Evolutionary conservation across 1,140 invertebrate genomes (phyloP).

Genomic region (Heliconius eleuchia): DNA sequence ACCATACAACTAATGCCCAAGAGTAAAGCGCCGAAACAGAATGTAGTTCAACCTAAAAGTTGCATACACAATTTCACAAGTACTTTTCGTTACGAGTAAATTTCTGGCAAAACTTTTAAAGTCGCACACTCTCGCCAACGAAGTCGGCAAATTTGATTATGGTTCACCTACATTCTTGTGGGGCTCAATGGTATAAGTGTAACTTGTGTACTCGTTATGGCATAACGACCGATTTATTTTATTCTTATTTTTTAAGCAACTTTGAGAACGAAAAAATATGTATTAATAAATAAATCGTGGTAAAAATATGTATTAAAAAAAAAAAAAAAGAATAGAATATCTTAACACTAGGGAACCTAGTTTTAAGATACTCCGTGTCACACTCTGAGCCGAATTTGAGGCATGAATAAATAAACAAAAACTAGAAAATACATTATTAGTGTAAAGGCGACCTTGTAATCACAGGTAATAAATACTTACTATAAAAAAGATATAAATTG

Average conservation of each 20-base stretch:
- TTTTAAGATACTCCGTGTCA: background rate
- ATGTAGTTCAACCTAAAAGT: constrained; percentile 23
- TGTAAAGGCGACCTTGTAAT: no score
- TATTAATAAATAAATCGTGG: no score
- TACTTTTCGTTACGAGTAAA: constrained; percentile 25
- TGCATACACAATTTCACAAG: constrained; percentile 23
- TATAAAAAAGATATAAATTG: no score
- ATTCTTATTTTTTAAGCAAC: no score
- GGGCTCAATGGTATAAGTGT: background rate
- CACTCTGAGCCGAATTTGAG: background rate
- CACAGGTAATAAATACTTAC: no score
- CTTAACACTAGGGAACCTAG: background rate
- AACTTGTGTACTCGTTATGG: background rate
- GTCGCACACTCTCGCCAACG: constrained; percentile 26
- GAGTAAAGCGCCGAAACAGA: constrained; percentile 25
- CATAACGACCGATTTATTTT: background rate
- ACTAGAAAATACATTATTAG: no score
- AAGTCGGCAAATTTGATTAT: constrained; percentile 31
- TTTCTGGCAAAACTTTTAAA: constrained; percentile 27
- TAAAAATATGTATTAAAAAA: no score
- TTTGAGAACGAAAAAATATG: no score
- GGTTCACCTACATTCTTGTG: constrained; percentile 27
- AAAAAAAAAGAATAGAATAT: no score
- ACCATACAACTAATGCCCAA: constrained; percentile 12
- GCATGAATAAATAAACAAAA: no score